Conservation (phyloP, 2,888 invertebrate genomes). For the Pegoplata infirma region DNA sequence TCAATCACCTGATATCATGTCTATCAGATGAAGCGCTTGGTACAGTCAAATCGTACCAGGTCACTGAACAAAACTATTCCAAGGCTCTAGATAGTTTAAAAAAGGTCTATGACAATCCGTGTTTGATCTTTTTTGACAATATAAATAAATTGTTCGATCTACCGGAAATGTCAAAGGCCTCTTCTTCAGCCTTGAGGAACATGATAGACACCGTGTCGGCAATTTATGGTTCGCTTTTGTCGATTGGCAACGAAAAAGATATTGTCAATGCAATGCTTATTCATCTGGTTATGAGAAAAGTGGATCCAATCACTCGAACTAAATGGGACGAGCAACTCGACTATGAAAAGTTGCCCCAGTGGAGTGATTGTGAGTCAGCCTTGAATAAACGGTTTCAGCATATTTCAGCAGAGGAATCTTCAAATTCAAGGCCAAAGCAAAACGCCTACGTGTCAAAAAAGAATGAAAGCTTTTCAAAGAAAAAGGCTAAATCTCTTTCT, state of each 20-base stretch:
- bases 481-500: constrained; percentile 1
- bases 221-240: constrained; percentile 52
- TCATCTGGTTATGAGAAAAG: constrained; percentile 56
- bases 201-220: constrained; percentile 61
- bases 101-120: constrained; percentile 55
- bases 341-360: constrained; percentile 35
- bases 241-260: constrained; percentile 54
- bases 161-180: constrained; percentile 49
- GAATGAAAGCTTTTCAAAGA: not conserved
- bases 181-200: constrained; percentile 50
- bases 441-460: not conserved
- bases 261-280: constrained; percentile 59
- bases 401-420: constrained; percentile 28
- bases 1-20: constrained; percentile 55
- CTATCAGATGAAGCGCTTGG: constrained; percentile 57
- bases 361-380: constrained; percentile 44
- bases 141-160: constrained; percentile 56
- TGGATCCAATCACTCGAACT: constrained; percentile 23
- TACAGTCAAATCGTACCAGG: constrained; percentile 53
- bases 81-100: constrained; percentile 50
- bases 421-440: not conserved
- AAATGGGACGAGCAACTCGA: constrained; percentile 25
- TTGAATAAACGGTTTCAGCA: constrained; percentile 45
- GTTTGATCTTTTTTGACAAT: constrained; percentile 58
- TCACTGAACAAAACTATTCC: constrained; percentile 52